Conservation (phyloP, 2,888 invertebrate genomes). For the Cristatella mucedo region DNA sequence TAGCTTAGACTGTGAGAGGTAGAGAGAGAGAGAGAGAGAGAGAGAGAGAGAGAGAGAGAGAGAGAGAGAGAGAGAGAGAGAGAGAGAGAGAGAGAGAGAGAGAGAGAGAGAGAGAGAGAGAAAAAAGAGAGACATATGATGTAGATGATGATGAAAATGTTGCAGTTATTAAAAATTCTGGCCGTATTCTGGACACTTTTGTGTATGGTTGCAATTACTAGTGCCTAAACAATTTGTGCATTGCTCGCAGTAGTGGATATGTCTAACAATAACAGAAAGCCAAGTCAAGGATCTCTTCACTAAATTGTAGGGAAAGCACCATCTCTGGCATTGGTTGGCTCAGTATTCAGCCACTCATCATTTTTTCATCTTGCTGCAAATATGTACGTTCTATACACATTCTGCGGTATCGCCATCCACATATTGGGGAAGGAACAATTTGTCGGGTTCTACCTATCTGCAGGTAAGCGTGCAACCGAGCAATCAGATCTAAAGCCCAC, state of each 20-base stretch:
- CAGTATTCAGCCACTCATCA: slow-evolving; percentile 85
- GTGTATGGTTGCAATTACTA: too few relatives aligned
- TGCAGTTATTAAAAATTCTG: too few relatives aligned
- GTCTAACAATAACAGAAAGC: too few relatives aligned
- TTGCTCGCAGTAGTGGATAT: too few relatives aligned
- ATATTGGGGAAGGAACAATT: slow-evolving; percentile 79
- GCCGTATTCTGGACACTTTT: too few relatives aligned
- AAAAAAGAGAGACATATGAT: too few relatives aligned
- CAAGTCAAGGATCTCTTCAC: too few relatives aligned
- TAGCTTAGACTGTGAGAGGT: slow-evolving; percentile 5
- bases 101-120: slow-evolving; percentile 9
- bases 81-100: slow-evolving; percentile 9
- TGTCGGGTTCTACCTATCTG: slow-evolving; percentile 68
- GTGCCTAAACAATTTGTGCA: too few relatives aligned
- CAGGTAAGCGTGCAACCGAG: too few relatives aligned
- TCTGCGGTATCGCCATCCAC: slow-evolving; percentile 48
- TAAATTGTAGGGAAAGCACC: too few relatives aligned
- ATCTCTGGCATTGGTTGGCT: slow-evolving; percentile 75
- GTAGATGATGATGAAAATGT: too few relatives aligned
- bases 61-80: slow-evolving; percentile 9
- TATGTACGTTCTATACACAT: slow-evolving; percentile 75
- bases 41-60: slow-evolving; percentile 8
- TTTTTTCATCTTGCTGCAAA: slow-evolving; percentile 71
- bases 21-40: slow-evolving; percentile 9
- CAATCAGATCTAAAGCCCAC: too few relatives aligned